Conservation (phyloP, 2,797 vertebrate species). For the Zalophus californianus region DNA sequence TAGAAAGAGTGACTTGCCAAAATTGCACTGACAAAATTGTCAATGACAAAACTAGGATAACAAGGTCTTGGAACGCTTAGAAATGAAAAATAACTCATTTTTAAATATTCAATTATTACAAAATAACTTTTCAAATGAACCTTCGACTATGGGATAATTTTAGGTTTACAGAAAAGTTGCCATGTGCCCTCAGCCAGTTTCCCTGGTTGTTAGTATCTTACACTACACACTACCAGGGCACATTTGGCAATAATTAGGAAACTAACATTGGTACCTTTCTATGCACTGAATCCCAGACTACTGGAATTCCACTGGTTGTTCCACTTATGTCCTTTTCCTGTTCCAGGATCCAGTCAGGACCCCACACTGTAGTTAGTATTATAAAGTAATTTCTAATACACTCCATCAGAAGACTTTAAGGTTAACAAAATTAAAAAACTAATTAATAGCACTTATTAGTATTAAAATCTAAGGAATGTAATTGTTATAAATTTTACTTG, state of each 20-base stretch:
- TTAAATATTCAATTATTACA: not conserved
- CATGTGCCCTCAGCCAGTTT: not conserved
- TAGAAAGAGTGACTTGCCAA: not conserved
- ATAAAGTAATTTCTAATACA: not conserved
- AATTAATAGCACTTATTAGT: not conserved
- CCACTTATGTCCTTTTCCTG: not conserved
- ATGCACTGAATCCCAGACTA: not conserved
- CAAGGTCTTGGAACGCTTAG: not conserved
- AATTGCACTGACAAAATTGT: not conserved
- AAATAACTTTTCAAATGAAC: slow-evolving; percentile 4
- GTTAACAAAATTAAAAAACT: not conserved
- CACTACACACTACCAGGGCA: not conserved
- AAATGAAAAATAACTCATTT: not conserved
- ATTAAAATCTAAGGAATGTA: not conserved
- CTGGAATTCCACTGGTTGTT: not conserved
- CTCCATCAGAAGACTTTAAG: not conserved
- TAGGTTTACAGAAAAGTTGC: not conserved
- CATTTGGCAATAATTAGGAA: not conserved
- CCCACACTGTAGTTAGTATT: not conserved
- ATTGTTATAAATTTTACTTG: not conserved
- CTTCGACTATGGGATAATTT: not conserved
- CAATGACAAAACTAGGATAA: not conserved
- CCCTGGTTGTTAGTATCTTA: not conserved
- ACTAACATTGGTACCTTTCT: not conserved
- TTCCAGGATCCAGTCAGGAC: not conserved